phyloP scores from a whole-genome alignment of 2,888 invertebrate species.

The Acrobasis repandana region DNA sequence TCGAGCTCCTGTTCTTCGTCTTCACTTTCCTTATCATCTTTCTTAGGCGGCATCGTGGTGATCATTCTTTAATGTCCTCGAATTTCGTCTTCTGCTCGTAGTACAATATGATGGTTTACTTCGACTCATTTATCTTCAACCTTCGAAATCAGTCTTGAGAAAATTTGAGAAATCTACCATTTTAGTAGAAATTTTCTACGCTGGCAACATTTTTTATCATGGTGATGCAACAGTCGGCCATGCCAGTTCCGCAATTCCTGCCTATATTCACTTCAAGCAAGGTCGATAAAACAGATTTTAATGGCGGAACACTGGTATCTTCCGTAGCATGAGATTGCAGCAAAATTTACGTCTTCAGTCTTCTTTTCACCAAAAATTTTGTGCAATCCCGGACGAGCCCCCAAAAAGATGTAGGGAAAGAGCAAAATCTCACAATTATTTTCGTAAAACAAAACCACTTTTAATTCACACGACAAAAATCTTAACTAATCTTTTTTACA shows the following conservation, averaged over 20 bases:
- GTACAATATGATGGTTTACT: slow-evolving; percentile 1
- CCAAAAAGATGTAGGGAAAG: neutral
- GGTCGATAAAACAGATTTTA: neutral
- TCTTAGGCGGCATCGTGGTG: too few relatives aligned
- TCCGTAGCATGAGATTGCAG: neutral
- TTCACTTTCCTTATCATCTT: too few relatives aligned
- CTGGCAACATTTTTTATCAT: neutral
- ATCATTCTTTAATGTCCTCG: neutral
- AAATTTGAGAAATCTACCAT: neutral
- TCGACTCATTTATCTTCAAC: neutral
- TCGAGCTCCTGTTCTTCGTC: too few relatives aligned
- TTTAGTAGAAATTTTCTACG: neutral
- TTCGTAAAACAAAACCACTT: too few relatives aligned
- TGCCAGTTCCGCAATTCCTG: neutral
- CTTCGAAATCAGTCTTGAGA: neutral
- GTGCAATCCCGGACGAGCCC: neutral
- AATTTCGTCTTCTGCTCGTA: slow-evolving; percentile 4
- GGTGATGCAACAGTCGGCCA: neutral
- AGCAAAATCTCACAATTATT: neutral
- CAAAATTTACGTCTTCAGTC: neutral
- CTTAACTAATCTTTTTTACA: too few relatives aligned
- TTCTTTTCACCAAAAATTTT: neutral
- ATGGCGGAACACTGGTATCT: neutral
- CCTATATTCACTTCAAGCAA: neutral
- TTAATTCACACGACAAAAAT: too few relatives aligned